Evolutionary conservation across 2,888 invertebrate genomes (phyloP).

Genomic region (Cordylochernes scorpioides): DNA sequence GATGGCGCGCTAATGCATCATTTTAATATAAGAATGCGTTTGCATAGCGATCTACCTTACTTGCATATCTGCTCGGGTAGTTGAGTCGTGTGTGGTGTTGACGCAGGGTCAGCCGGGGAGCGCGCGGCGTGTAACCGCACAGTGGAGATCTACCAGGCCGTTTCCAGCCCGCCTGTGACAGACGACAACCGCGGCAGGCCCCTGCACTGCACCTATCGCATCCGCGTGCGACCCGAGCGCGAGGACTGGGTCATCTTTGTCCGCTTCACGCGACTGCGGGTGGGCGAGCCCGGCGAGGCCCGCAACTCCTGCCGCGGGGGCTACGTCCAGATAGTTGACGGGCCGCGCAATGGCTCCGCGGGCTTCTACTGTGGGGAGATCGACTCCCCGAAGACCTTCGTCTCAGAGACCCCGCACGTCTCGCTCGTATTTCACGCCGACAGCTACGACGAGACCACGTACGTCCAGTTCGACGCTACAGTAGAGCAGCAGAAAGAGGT

Average conservation of each 20-base stretch:
- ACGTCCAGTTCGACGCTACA: conserved; percentile 56
- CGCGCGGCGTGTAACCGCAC: conserved; percentile 90
- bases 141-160: conserved; percentile 72
- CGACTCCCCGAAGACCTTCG: conserved; percentile 75
- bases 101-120: too few species aligned
- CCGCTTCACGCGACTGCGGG: conserved; percentile 12
- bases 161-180: conserved; percentile 59
- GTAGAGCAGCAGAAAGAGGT: conserved; percentile 76
- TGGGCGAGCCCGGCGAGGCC: conserved; percentile 12
- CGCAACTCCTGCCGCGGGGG: conserved; percentile 10
- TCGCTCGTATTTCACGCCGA: conserved; percentile 70
- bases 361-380: conserved; percentile 79
- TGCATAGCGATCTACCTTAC: too few species aligned
- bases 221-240: conserved; percentile 57
- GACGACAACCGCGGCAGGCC: conserved; percentile 54
- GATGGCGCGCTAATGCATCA: too few species aligned
- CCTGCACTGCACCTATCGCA: conserved; percentile 66
- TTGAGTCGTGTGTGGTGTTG: too few species aligned
- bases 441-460: conserved; percentile 73
- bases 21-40: too few species aligned
- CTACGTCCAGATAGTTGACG: conserved; percentile 14
- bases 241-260: conserved; percentile 51
- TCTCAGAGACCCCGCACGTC: conserved; percentile 75
- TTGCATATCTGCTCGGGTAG: too few species aligned
- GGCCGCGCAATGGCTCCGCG: conserved; percentile 12